Percentiles rank a stretch among this genome's conserved stretches.
These are phyloP conservation scores for Amiota minor DNA, from an alignment of 2,888 invertebrate species.

Conservation along the genomic window DNA sequence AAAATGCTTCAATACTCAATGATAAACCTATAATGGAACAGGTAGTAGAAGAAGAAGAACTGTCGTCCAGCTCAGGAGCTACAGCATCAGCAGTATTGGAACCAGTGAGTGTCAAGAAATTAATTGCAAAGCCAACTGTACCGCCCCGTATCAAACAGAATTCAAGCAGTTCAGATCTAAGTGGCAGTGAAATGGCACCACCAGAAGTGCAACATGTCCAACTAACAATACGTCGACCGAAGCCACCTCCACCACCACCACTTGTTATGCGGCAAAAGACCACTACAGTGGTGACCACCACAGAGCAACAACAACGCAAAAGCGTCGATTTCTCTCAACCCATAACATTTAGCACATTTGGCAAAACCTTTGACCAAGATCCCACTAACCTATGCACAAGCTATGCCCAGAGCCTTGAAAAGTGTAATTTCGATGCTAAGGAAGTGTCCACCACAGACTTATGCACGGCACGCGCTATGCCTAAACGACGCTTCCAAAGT, in stretches of 20 bases:
- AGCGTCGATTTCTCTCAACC: slow-evolving; percentile 32
- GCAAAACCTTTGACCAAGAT: slow-evolving; percentile 72
- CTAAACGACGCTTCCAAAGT: slow-evolving; percentile 67
- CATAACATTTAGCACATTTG: slow-evolving; percentile 52
- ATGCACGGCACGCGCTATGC: slow-evolving; percentile 45
- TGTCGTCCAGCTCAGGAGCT: background rate
- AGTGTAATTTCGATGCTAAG: slow-evolving; percentile 69
- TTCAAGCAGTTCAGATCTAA: slow-evolving; percentile 41
- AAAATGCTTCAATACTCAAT: slow-evolving; percentile 76
- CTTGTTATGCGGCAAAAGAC: slow-evolving; percentile 4
- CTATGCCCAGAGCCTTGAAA: slow-evolving; percentile 72
- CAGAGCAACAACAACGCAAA: slow-evolving; percentile 45
- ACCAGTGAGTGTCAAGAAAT: background rate
- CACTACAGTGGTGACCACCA: background rate
- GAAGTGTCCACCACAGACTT: slow-evolving; percentile 45
- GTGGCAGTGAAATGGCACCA: slow-evolving; percentile 28
- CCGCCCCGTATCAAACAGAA: slow-evolving; percentile 45
- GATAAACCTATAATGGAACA: slow-evolving; percentile 69
- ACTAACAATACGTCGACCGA: slow-evolving; percentile 64
- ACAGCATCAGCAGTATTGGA: background rate
- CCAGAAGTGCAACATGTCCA: slow-evolving; percentile 65
- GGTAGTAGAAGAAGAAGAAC: slow-evolving; percentile 24
- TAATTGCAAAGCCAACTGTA: slow-evolving; percentile 28
- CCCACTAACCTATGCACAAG: slow-evolving; percentile 71
- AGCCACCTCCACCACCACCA: slow-evolving; percentile 30